Evolutionary conservation across 2,113 vertebrate species (phyloP).

Genomic region (Oncorhynchus nerka): DNA sequence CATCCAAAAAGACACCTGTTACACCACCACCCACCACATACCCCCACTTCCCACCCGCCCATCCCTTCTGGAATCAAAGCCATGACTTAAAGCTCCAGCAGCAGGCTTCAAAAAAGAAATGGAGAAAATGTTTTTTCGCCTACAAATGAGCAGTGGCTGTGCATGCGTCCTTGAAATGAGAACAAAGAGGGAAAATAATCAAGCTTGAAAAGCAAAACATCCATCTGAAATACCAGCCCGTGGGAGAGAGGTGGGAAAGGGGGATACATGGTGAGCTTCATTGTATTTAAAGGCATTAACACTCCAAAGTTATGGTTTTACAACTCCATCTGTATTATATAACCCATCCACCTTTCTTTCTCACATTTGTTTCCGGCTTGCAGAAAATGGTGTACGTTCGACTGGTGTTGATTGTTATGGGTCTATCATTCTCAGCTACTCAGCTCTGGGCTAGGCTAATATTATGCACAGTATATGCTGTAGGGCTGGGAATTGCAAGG

Average conservation of each 20-base stretch:
- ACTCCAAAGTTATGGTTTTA: slow-evolving; percentile 22
- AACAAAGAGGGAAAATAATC: slow-evolving; percentile 56
- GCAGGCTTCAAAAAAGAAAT: slow-evolving; percentile 47
- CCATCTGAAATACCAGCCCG: slow-evolving; percentile 48
- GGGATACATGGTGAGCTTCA: slow-evolving; percentile 5
- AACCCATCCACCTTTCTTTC: not conserved
- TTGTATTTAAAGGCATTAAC: slow-evolving; percentile 16
- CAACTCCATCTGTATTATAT: slow-evolving; percentile 1
- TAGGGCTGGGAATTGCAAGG: not conserved
- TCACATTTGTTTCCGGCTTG: slow-evolving; percentile 7
- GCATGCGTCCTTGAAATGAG: slow-evolving; percentile 59
- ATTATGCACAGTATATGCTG: slow-evolving; percentile 9
- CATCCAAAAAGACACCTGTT: not conserved
- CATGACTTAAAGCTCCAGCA: slow-evolving; percentile 39
- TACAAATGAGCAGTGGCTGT: slow-evolving; percentile 43
- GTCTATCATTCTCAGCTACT: not conserved
- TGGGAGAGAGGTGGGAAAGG: slow-evolving; percentile 10
- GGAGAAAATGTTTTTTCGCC: slow-evolving; percentile 14
- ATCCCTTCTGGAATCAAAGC: not conserved
- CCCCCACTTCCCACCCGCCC: not conserved
- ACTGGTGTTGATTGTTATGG: slow-evolving; percentile 4
- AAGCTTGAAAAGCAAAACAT: slow-evolving; percentile 55
- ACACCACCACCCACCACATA: not conserved
- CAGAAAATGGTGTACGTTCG: not conserved
- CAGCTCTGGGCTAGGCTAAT: slow-evolving; percentile 40